phyloP scores from a whole-genome alignment of 2,797 vertebrate genomes.

The Darevskia mixta region DNA sequence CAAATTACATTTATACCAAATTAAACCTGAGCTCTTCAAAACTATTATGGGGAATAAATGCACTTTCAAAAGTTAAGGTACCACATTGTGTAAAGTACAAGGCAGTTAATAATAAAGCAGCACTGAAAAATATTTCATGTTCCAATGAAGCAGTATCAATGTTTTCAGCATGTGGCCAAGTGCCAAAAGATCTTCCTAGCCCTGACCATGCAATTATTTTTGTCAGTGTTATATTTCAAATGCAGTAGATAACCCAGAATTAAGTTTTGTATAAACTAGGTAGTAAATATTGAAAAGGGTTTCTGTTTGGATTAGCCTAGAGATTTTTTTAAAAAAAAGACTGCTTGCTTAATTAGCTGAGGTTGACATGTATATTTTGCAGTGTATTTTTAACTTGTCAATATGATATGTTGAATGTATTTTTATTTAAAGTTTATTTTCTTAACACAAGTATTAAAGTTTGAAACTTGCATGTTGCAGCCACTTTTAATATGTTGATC shows the following conservation, averaged over 20 bases:
- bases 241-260: conserved; percentile 68
- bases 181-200: background rate
- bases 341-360: conserved; percentile 69
- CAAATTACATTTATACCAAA: background rate
- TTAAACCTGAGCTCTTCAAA: background rate
- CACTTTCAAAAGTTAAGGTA: conserved; percentile 19
- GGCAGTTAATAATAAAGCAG: conserved; percentile 16
- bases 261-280: conserved; percentile 68
- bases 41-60: background rate
- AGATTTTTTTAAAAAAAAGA: conserved; percentile 51
- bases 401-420: conserved; percentile 80
- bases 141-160: background rate
- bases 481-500: conserved; percentile 30
- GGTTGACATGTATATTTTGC: conserved; percentile 73
- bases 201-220: background rate
- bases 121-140: background rate
- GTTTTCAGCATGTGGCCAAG: background rate
- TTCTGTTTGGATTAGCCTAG: conserved; percentile 74
- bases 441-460: conserved; percentile 81
- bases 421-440: conserved; percentile 89
- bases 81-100: background rate
- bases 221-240: conserved; percentile 63
- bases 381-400: conserved; percentile 73
- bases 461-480: conserved; percentile 78
- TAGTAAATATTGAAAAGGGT: conserved; percentile 63